These are phyloP conservation scores for Bombus turneri DNA, from an alignment of 1,140 invertebrate genomes.

Conservation along the genomic window DNA sequence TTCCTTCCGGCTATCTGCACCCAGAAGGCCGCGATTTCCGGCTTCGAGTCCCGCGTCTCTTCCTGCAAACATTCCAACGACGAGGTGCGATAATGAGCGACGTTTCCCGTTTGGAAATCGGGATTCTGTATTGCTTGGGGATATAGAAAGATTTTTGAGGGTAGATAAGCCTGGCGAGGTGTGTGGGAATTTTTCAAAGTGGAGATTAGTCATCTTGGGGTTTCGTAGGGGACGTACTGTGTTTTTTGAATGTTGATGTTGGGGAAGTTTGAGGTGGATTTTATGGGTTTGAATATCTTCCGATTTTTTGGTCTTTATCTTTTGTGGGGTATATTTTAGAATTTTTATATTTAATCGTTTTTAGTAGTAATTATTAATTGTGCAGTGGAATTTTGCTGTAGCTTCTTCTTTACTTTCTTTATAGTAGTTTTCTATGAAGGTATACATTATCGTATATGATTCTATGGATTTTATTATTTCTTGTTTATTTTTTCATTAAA, in stretches of 20 bases:
- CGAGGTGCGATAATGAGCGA: conserved; percentile 50
- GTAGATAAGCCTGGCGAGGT: background rate
- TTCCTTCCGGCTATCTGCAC: conserved; percentile 51
- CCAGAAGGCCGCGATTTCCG: conserved; percentile 33
- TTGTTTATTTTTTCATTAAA: no score
- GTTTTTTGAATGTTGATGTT: background rate
- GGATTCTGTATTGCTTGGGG: background rate
- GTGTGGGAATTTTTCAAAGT: conserved; percentile 12
- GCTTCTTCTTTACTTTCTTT: no score
- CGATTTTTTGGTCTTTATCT: background rate
- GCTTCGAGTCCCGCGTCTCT: background rate
- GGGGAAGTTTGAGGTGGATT: no score
- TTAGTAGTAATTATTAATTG: background rate
- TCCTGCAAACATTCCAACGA: conserved; percentile 8
- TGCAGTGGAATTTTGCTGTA: no score
- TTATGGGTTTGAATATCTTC: background rate
- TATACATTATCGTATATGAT: no score
- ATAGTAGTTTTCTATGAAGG: no score
- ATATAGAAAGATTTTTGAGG: background rate
- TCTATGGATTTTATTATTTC: no score
- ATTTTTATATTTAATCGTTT: background rate
- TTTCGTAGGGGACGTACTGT: background rate
- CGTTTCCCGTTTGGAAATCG: background rate
- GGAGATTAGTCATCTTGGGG: background rate
- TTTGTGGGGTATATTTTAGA: background rate